Evolutionary conservation across 2,113 vertebrate species (phyloP).

Genomic region (Eulemur macaco): DNA sequence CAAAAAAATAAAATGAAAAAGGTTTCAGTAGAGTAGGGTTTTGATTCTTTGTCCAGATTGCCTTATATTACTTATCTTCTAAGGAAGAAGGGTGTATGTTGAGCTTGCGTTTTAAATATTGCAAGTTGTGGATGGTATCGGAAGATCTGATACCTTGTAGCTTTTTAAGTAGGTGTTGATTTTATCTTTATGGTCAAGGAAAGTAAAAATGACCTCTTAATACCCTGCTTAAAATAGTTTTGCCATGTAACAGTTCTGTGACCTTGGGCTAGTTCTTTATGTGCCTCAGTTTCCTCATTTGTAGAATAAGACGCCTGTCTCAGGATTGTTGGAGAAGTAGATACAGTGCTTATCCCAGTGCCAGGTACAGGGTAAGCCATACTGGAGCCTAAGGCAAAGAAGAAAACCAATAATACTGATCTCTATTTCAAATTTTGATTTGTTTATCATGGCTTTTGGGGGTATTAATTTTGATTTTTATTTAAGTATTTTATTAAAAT

Average conservation of each 20-base stretch:
- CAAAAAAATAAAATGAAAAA: neutral
- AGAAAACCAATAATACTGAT: neutral
- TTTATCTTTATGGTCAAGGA: neutral
- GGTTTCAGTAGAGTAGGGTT: neutral
- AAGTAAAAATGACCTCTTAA: neutral
- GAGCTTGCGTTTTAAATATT: neutral
- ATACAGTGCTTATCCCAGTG: neutral
- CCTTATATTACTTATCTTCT: neutral
- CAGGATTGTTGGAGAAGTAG: neutral
- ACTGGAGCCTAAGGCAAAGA: neutral
- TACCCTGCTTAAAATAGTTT: neutral
- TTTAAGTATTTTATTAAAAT: neutral
- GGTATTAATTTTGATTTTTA: neutral
- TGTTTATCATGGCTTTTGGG: neutral
- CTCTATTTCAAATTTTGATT: neutral
- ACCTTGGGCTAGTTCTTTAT: neutral
- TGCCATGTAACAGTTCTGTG: neutral
- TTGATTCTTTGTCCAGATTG: neutral
- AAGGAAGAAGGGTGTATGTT: neutral
- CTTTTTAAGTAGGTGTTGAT: conserved; percentile 14
- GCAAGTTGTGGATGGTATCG: neutral
- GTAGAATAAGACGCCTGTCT: neutral
- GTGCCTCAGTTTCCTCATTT: neutral
- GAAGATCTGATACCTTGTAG: neutral
- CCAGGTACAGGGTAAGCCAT: neutral